Evolutionary conservation across 2,113 vertebrate genomes (phyloP).

Genomic region (Delphinus delphis): DNA sequence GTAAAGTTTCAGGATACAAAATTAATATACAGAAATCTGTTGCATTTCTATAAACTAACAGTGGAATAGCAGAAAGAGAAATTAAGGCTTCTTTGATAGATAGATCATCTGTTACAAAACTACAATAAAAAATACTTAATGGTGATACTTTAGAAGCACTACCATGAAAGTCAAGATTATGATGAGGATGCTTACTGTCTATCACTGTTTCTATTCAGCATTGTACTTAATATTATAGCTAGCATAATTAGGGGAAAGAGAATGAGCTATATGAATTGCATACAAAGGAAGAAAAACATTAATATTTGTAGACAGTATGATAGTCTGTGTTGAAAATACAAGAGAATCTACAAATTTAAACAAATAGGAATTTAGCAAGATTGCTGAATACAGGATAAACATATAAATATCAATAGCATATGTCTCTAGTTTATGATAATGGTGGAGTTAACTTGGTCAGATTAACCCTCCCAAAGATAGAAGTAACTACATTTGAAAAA

Average conservation of each 20-base stretch:
- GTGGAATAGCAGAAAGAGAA: background rate
- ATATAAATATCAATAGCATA: background rate
- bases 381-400: background rate
- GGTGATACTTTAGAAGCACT: background rate
- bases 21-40: background rate
- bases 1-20: background rate
- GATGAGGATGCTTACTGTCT: background rate
- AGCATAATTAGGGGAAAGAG: background rate
- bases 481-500: background rate
- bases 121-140: background rate
- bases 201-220: background rate
- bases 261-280: background rate
- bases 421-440: background rate
- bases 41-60: background rate
- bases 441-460: background rate
- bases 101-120: background rate
- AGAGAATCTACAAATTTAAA: background rate
- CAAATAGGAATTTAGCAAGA: background rate
- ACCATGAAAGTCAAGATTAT: background rate
- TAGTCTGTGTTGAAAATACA: background rate
- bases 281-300: background rate
- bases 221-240: background rate
- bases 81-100: background rate
- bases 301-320: background rate
- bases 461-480: background rate